Conservation (phyloP, 2,797 vertebrate genomes). For the Delichon dasypus region DNA sequence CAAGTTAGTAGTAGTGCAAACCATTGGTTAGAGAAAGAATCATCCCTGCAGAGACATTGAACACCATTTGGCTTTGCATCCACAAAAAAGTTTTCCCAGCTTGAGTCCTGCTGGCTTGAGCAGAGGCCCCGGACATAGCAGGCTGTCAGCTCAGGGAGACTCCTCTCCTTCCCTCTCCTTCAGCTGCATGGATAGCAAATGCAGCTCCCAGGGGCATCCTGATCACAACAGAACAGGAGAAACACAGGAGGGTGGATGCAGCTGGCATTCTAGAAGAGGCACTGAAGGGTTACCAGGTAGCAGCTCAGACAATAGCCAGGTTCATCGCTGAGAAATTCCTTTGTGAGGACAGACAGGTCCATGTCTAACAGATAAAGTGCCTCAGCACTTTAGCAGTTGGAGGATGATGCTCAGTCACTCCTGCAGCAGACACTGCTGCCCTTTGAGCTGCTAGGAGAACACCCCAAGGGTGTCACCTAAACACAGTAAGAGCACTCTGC, state of each 20-base stretch:
- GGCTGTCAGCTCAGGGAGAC: neutral
- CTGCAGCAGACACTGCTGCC: neutral
- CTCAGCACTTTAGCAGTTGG: neutral
- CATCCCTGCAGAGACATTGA: slow-evolving; percentile 40
- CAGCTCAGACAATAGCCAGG: slow-evolving; percentile 18
- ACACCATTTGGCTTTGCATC: slow-evolving; percentile 18
- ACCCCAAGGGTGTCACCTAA: neutral
- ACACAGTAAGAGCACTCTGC: neutral
- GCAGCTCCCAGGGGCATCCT: neutral
- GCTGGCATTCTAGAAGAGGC: slow-evolving; percentile 38
- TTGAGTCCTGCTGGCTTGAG: neutral
- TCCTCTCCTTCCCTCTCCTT: neutral
- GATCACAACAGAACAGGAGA: neutral
- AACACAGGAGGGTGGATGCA: neutral
- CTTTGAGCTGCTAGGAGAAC: neutral
- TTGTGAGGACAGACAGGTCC: neutral
- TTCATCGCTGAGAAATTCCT: neutral
- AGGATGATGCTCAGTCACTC: neutral
- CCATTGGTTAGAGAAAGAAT: slow-evolving; percentile 53
- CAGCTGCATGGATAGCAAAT: neutral
- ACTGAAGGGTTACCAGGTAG: slow-evolving; percentile 51
- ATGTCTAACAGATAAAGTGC: neutral
- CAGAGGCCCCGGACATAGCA: neutral
- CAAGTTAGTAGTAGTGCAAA: slow-evolving; percentile 62
- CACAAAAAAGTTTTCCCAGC: neutral